A percentile compares a stretch with the other conserved stretches of the same genome.
Conservation (phyloP, 2,888 invertebrate genomes). For the Ectemnius cavifrons region DNA sequence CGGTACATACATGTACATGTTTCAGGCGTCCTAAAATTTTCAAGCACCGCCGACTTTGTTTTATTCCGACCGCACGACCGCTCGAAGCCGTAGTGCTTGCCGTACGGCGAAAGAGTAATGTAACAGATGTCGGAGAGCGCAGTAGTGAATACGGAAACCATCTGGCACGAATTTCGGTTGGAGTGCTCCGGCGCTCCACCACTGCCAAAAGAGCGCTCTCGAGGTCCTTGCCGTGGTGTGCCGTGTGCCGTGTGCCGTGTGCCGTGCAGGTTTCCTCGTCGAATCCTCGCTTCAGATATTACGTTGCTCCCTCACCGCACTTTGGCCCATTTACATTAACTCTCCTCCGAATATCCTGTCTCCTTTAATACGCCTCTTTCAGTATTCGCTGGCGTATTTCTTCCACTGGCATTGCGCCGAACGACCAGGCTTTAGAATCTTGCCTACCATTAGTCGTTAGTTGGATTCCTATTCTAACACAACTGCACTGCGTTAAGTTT, state of each 20-base stretch:
- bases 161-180: conserved; percentile 1
- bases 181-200: not conserved
- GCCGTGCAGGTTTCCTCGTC: not conserved
- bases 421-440: no score
- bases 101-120: not conserved
- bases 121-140: not conserved
- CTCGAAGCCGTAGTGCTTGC: not conserved
- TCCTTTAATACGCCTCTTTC: no score
- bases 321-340: no score
- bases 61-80: not conserved
- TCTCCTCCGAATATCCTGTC: no score
- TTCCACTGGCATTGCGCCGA: no score
- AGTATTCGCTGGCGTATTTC: no score
- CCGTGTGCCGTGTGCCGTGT: no score
- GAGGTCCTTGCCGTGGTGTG: not conserved
- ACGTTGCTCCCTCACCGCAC: not conserved
- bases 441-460: no score
- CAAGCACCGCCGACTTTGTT: not conserved
- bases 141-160: conserved; percentile 6
- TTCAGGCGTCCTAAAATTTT: not conserved
- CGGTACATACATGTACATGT: no score
- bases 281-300: not conserved
- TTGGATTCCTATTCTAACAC: no score
- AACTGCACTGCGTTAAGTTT: not conserved
- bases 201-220: no score